phyloP scores from a whole-genome alignment of 1,140 invertebrate species.

The Chionoecetes opilio region DNA sequence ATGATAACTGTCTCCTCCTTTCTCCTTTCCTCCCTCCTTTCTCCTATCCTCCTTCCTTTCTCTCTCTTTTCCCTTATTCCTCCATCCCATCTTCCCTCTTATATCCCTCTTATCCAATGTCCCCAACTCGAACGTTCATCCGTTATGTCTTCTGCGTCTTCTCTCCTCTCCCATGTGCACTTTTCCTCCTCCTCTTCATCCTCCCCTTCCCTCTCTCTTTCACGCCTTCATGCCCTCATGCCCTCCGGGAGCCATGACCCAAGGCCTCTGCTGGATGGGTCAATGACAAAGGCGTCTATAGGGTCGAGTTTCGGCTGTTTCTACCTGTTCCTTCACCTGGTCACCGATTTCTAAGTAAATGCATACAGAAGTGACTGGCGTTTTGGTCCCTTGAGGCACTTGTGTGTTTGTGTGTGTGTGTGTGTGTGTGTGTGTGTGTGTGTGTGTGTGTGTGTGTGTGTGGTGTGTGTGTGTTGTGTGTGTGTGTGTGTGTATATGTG shows the following conservation, averaged over 20 bases:
- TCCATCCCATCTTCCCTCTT: too few relatives aligned
- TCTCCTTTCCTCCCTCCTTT: conserved; percentile 34
- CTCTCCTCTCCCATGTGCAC: too few relatives aligned
- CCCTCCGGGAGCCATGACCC: neutral
- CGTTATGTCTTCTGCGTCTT: too few relatives aligned
- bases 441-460: conserved; percentile 27
- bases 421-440: neutral
- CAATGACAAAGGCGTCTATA: neutral
- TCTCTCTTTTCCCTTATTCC: too few relatives aligned
- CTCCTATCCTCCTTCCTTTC: neutral
- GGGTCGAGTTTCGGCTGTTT: neutral
- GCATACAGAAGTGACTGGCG: too few relatives aligned
- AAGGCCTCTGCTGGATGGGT: neutral
- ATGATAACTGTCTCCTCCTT: too few relatives aligned
- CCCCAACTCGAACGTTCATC: too few relatives aligned
- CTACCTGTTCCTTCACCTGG: neutral
- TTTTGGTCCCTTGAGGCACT: neutral
- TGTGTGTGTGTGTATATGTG: neutral
- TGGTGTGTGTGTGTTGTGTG: conserved; percentile 23
- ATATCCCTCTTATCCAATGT: too few relatives aligned
- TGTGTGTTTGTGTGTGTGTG: too few relatives aligned
- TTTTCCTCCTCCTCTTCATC: too few relatives aligned
- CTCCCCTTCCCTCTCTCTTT: too few relatives aligned
- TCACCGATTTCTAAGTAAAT: too few relatives aligned
- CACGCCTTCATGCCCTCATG: neutral